phyloP scores from a whole-genome alignment of 2,888 invertebrate species.

The Philereme vetulata region DNA sequence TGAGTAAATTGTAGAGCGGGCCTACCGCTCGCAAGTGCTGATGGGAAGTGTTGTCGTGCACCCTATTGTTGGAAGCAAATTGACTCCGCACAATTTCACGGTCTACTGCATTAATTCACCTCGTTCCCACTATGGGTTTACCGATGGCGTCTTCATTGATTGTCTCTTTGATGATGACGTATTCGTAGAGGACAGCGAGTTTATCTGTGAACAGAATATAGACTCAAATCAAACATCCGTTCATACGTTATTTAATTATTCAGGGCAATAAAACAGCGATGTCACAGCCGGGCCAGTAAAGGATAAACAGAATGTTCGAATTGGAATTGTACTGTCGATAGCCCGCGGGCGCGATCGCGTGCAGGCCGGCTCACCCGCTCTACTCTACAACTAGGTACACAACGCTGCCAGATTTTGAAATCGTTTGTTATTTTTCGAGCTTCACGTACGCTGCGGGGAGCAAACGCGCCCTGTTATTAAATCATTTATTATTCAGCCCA shows the following conservation, averaged over 20 bases:
- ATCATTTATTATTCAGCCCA: slow-evolving; percentile 82
- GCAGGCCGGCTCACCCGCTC: slow-evolving; percentile 39
- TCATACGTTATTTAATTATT: slow-evolving; percentile 37
- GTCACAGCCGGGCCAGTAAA: slow-evolving; percentile 38
- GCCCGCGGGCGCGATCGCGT: slow-evolving; percentile 54
- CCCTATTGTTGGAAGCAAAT: slow-evolving; percentile 69
- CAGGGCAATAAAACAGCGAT: slow-evolving; percentile 38
- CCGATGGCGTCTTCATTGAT: slow-evolving; percentile 56
- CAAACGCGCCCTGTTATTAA: slow-evolving; percentile 81
- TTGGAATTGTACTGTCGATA: slow-evolving; percentile 40
- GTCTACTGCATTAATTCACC: slow-evolving; percentile 68
- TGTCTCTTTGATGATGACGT: slow-evolving; percentile 33
- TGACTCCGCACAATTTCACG: slow-evolving; percentile 74
- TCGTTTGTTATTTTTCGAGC: slow-evolving; percentile 79
- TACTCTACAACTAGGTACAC: slow-evolving; percentile 48
- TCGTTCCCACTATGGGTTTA: slow-evolving; percentile 56
- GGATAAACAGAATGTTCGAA: slow-evolving; percentile 42
- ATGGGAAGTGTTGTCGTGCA: slow-evolving; percentile 46
- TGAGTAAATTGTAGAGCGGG: slow-evolving; percentile 63
- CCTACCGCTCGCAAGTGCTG: slow-evolving; percentile 57
- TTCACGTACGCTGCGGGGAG: slow-evolving; percentile 71
- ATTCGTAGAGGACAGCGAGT: not conserved
- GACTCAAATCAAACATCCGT: slow-evolving; percentile 18
- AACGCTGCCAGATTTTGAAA: slow-evolving; percentile 71
- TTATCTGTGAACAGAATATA: slow-evolving; percentile 1